phyloP scores from a whole-genome alignment of 1,140 invertebrate species.

The Triops longicaudatus region DNA sequence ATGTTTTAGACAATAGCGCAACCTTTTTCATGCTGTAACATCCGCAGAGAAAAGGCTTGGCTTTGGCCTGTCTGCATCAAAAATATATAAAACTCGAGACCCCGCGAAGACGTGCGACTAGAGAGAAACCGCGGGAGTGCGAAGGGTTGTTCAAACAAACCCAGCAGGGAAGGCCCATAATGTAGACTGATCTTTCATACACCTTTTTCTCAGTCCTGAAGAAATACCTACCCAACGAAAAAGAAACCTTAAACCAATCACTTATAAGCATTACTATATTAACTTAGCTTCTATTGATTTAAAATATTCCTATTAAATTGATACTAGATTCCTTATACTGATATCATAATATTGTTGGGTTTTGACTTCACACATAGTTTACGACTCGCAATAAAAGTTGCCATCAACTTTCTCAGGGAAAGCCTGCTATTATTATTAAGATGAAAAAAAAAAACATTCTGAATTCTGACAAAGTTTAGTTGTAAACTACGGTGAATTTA shows the following conservation, averaged over 20 bases:
- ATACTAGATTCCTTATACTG: too few species aligned
- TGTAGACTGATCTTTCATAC: not conserved
- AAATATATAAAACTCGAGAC: not conserved
- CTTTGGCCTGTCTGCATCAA: not conserved
- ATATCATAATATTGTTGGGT: too few species aligned
- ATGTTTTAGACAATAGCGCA: not conserved
- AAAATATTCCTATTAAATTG: too few species aligned
- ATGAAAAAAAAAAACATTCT: too few species aligned
- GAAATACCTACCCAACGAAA: not conserved
- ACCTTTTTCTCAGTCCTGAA: not conserved
- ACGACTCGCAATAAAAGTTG: too few species aligned
- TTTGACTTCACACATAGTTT: too few species aligned
- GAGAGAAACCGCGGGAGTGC: conserved; percentile 1
- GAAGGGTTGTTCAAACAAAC: conserved; percentile 15
- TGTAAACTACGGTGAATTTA: too few species aligned
- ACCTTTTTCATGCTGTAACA: not conserved
- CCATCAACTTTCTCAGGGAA: too few species aligned
- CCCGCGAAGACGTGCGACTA: not conserved
- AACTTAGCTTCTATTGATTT: too few species aligned
- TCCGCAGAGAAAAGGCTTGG: conserved; percentile 10
- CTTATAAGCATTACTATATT: not conserved
- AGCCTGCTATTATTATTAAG: too few species aligned
- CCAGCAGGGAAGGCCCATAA: conserved; percentile 10
- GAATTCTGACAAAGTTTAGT: too few species aligned
- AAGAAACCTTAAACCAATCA: not conserved